phyloP scores from a whole-genome alignment of 2,797 vertebrate species.

The Brachyrhaphis roseni region DNA sequence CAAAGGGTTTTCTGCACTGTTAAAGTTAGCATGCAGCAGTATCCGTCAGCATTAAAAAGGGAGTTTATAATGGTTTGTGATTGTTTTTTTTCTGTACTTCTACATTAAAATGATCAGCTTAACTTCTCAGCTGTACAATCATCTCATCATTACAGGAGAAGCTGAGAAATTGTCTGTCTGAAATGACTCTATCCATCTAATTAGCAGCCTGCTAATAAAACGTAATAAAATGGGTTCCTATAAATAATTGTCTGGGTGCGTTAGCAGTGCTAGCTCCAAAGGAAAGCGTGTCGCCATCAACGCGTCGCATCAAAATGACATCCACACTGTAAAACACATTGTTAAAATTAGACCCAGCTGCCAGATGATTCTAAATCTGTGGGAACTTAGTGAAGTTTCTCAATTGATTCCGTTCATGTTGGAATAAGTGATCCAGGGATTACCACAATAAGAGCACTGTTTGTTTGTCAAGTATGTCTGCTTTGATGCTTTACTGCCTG shows the following conservation, averaged over 20 bases:
- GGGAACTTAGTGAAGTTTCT: constrained; percentile 1
- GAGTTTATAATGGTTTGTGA: no score
- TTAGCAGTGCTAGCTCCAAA: not conserved
- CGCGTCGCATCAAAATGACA: not conserved
- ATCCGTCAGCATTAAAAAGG: not conserved
- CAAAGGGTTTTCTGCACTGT: not conserved
- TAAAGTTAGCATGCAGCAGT: not conserved
- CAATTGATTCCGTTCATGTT: not conserved
- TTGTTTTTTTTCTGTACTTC: not conserved
- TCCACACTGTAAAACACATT: not conserved
- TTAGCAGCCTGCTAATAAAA: not conserved
- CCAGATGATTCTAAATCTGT: not conserved
- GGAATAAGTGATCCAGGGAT: not conserved
- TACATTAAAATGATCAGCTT: not conserved
- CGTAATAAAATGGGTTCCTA: not conserved
- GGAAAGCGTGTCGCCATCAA: not conserved
- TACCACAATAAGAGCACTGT: not conserved
- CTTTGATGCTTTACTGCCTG: not conserved
- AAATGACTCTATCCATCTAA: not conserved
- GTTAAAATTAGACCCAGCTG: not conserved
- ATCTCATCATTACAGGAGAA: not conserved
- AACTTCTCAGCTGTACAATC: no score
- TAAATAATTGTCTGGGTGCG: not conserved
- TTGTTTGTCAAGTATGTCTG: not conserved
- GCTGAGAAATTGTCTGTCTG: not conserved